These are phyloP conservation scores for Eucriotettix oculatus DNA, from an alignment of 2,888 invertebrate species.

Conservation along the genomic window DNA sequence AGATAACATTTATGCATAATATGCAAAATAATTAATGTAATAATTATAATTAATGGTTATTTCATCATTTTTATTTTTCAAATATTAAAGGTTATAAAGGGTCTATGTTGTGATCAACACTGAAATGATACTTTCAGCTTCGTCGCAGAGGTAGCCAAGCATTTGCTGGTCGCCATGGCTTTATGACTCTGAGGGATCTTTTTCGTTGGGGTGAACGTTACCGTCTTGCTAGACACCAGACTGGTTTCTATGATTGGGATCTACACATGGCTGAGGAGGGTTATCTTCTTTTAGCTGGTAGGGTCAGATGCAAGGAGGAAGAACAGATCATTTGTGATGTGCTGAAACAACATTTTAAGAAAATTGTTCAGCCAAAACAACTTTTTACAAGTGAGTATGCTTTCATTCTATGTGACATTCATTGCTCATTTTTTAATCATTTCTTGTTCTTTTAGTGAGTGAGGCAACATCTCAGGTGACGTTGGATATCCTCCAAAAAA, in stretches of 20 bases:
- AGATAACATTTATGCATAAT: too few species aligned
- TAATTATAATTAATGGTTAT: not conserved
- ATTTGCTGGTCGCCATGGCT: conserved; percentile 77
- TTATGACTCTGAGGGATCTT: conserved; percentile 85
- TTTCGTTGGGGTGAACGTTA: conserved; percentile 96
- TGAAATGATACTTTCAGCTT: conserved; percentile 24
- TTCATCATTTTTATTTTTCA: not conserved
- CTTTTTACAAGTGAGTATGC: conserved; percentile 35
- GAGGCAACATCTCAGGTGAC: conserved; percentile 59
- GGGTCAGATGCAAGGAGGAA: conserved; percentile 75
- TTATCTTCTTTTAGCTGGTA: conserved; percentile 82
- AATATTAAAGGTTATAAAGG: too few species aligned
- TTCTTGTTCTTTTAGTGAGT: conserved; percentile 17
- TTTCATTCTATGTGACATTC: not conserved
- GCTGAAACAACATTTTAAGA: conserved; percentile 60
- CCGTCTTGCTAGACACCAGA: conserved; percentile 45
- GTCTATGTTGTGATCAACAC: not conserved
- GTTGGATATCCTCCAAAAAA: conserved; percentile 44
- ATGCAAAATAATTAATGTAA: too few species aligned
- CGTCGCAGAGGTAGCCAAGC: conserved; percentile 69
- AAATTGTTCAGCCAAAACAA: conserved; percentile 48
- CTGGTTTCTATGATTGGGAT: conserved; percentile 81
- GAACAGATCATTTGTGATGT: conserved; percentile 62
- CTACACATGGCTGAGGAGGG: conserved; percentile 91
- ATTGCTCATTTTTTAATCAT: not conserved